A percentile compares a stretch with the other conserved stretches of the same genome.
These are phyloP conservation scores for Gambusia affinis DNA, from an alignment of 2,113 vertebrate species.

Conservation along the genomic window DNA sequence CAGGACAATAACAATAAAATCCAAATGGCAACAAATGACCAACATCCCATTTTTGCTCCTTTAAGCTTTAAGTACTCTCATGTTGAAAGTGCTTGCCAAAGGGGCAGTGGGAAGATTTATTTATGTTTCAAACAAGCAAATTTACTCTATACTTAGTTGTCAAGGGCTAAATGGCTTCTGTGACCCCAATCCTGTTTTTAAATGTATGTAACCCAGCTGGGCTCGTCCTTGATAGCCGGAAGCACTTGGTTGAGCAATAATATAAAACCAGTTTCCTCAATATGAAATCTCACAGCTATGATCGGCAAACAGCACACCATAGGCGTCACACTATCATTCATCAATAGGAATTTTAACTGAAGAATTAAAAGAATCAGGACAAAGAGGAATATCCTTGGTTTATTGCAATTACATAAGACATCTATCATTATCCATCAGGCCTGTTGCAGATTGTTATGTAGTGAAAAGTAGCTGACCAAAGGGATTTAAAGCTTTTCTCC, in stretches of 20 bases:
- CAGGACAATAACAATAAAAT: conserved; percentile 91
- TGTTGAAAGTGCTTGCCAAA: conserved; percentile 88
- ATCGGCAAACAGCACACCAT: conserved; percentile 17
- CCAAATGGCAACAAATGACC: conserved; percentile 80
- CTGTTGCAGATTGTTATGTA: neutral
- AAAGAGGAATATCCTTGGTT: neutral
- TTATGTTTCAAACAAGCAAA: conserved; percentile 72
- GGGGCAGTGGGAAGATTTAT: conserved; percentile 67
- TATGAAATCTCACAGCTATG: conserved; percentile 69
- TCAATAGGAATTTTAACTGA: neutral
- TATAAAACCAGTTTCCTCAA: conserved; percentile 70
- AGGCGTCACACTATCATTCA: neutral
- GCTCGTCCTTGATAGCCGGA: conserved; percentile 75
- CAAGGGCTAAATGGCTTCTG: conserved; percentile 76
- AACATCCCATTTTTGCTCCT: conserved; percentile 88
- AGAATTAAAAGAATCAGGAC: neutral
- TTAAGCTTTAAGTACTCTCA: conserved; percentile 90
- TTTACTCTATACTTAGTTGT: conserved; percentile 79
- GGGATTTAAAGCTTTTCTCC: neutral
- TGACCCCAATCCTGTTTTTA: conserved; percentile 87
- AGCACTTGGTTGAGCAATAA: conserved; percentile 73
- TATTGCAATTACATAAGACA: neutral
- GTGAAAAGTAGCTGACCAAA: too few species aligned
- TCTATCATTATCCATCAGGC: neutral
- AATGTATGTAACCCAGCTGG: conserved; percentile 75